Percentiles rank a stretch among this genome's conserved stretches.
Evolutionary conservation across 2,113 vertebrate species (phyloP).

Genomic region (Pluvianellus socialis): DNA sequence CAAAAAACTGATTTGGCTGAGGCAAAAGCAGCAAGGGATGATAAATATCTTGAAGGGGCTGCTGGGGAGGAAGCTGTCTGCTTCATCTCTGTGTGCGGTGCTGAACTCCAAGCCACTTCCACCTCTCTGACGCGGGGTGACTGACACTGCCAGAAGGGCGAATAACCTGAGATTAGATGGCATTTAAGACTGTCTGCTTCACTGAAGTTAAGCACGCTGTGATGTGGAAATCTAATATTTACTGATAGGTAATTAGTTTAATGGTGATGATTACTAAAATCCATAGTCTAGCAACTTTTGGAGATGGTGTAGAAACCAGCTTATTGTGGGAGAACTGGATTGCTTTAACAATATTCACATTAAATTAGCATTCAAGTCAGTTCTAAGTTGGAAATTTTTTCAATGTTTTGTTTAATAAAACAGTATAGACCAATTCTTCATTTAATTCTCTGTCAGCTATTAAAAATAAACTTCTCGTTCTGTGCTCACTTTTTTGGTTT

Average conservation of each 20-base stretch:
- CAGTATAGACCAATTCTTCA: background rate
- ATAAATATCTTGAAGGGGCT: background rate
- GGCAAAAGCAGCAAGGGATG: background rate
- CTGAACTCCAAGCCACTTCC: background rate
- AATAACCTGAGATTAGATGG: background rate
- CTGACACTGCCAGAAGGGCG: background rate
- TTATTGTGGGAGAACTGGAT: background rate
- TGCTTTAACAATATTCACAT: background rate
- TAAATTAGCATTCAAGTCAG: background rate
- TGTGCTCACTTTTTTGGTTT: background rate
- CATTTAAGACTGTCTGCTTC: background rate
- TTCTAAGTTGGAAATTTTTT: background rate
- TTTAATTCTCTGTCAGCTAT: background rate
- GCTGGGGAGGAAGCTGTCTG: background rate
- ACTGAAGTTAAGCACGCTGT: constrained; percentile 6
- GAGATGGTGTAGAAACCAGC: background rate
- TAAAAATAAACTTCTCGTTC: background rate
- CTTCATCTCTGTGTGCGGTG: background rate
- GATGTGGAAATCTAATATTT: constrained; percentile 20
- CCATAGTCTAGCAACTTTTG: background rate
- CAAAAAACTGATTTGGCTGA: background rate
- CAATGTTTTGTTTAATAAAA: background rate
- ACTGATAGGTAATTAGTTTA: constrained; percentile 30
- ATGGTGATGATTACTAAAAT: constrained; percentile 33
- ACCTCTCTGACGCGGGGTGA: background rate